These are phyloP conservation scores for Leistus spinibarbis DNA, from an alignment of 2,888 invertebrate species.

Conservation along the genomic window DNA sequence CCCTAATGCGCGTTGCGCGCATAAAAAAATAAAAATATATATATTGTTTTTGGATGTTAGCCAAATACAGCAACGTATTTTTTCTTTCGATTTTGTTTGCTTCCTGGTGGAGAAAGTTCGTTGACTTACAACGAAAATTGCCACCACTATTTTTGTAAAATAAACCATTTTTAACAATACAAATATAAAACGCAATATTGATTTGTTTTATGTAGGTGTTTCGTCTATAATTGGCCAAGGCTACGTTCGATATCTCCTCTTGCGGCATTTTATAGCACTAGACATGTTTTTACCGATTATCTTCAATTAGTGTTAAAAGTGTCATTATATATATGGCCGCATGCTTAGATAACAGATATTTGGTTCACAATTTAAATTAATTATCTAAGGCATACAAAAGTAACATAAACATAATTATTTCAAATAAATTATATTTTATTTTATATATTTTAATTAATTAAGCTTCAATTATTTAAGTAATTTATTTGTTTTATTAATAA, in stretches of 20 bases:
- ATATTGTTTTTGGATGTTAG: not conserved
- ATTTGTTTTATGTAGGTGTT: not conserved
- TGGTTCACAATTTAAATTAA: too few species aligned
- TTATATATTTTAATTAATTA: too few species aligned
- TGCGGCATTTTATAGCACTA: not conserved
- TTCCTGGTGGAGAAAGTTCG: not conserved
- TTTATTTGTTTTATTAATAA: too few species aligned
- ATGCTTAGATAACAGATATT: too few species aligned
- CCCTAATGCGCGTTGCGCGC: not conserved
- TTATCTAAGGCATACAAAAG: too few species aligned
- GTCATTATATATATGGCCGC: too few species aligned
- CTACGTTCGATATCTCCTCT: not conserved
- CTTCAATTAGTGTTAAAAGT: not conserved
- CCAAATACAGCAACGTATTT: not conserved
- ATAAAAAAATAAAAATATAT: not conserved
- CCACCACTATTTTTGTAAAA: not conserved
- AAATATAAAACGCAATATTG: not conserved
- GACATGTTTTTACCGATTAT: not conserved
- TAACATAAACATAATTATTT: too few species aligned
- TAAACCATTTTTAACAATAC: not conserved
- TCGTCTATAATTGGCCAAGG: not conserved
- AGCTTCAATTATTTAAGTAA: too few species aligned
- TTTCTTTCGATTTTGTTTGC: not conserved
- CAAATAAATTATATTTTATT: too few species aligned
- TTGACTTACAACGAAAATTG: not conserved